Evolutionary conservation across 2,113 vertebrate species (phyloP), one percentile per base, ranked within the genome.

Genomic region (Corynorhinus townsendii): DNA sequence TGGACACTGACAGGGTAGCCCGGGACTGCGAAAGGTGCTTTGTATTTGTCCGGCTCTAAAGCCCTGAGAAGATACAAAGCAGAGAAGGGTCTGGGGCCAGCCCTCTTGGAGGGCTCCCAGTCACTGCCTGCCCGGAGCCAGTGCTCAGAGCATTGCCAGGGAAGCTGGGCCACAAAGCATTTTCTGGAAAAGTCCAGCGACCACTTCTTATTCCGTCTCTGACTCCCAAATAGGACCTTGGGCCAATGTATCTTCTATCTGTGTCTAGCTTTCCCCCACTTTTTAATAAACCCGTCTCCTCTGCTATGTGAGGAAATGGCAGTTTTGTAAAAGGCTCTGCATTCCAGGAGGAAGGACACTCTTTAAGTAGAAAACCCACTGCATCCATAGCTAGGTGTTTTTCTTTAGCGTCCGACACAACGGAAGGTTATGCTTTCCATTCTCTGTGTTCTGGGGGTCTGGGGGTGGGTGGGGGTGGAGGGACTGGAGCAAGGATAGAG

Each of bases 61-160:
- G 3, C 30, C 77, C 75, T 28, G 35, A 75, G 52, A 47, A 92
- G 56, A 68, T 59, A 19, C 33, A 87, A 89, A 90, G 28, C 20
- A 14, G 14, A n/a, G 40, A 28, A 56, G 10, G n/a, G 8, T 12
- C 33, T 6, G 5, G 62, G 35, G 77, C 43, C 56, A 43, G 15
- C 82, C 64, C 62, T 45, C 15, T 8, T 0, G 1, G n/a, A 28
- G 38, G 24, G 3, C 2, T 56, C 4, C 43, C 16, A 28, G 5
- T 28, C 8, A 2, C 33, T 0, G 19, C 11, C 10, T 4, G 1
- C 33, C 30, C 6, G 11, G 22, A 6, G 69, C 3, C 24, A 0
- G 38, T 8, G 10, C n/a, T 84, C 14, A 0, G 40, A 7, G 40
- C 3, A 1, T 1, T 4, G 0, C 47, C 14, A 5, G 2, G 30